Percentiles rank a stretch among this genome's conserved stretches.
phyloP scores from a whole-genome alignment of 2,797 vertebrate species.

The Menidia menidia region DNA sequence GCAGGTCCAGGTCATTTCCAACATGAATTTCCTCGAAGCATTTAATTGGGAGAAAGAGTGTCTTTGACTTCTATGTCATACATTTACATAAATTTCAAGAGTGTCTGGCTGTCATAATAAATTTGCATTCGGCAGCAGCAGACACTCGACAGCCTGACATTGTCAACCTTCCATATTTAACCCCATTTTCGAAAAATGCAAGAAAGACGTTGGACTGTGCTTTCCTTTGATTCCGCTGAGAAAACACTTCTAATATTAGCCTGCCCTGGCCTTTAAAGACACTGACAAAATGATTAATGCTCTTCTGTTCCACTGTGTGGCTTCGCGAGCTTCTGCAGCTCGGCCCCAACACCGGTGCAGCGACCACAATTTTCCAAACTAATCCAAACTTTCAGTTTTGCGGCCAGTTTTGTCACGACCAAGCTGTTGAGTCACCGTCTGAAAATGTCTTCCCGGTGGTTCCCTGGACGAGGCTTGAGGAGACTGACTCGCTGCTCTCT shows the following conservation, averaged over 20 bases:
- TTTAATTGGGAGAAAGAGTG: not conserved
- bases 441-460: slow-evolving; percentile 9
- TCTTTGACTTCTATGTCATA: slow-evolving; percentile 10
- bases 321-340: slow-evolving; percentile 19
- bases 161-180: slow-evolving; percentile 13
- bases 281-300: slow-evolving; percentile 63
- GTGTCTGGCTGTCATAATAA: slow-evolving; percentile 9
- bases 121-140: slow-evolving; percentile 9
- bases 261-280: slow-evolving; percentile 49
- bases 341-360: slow-evolving; percentile 8
- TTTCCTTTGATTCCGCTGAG: slow-evolving; percentile 29
- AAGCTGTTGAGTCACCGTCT: not conserved
- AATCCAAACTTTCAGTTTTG: slow-evolving; percentile 22
- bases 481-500: not conserved
- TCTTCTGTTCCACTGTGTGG: slow-evolving; percentile 17
- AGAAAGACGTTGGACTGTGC: slow-evolving; percentile 1
- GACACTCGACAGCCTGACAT: slow-evolving; percentile 18
- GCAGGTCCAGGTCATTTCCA: slow-evolving; percentile 6
- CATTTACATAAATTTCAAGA: slow-evolving; percentile 20
- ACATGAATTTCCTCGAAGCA: not conserved
- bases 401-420: slow-evolving; percentile 18
- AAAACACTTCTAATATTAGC: slow-evolving; percentile 52
- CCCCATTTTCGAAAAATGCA: not conserved
- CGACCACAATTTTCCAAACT: slow-evolving; percentile 11
- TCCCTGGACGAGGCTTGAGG: not conserved